Evolutionary conservation across 1,140 invertebrate genomes (phyloP), one percentile per base, ranked within the genome.

Genomic region (Lordiphosa mommai): DNA sequence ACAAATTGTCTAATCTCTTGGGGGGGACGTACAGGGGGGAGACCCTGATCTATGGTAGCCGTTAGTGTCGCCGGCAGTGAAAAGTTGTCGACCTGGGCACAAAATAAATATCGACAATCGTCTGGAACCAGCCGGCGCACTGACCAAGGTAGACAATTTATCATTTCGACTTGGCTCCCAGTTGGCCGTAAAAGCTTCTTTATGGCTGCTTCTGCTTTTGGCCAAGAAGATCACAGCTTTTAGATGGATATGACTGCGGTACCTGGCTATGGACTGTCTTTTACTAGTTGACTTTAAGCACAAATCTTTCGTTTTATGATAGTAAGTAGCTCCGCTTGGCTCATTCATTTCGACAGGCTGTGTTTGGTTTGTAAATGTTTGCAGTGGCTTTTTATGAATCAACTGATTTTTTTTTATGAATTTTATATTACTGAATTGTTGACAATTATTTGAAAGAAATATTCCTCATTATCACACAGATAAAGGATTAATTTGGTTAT

Each of bases 1-100:
- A 84, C 76, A 80, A 80, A 80, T 80, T 80, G 76, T 80, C 76
- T 82, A 80, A 80, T 82, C 76, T 72, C 38, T 44, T 61, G 61
- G 32, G 44, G 12, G 9, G 29, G 13, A 4, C 8, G 14, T 5
- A 32, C n/a, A 27, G 14, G 29, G 10, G 23, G 60, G 48, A 20
- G 48, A 61, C 59, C 23, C 64, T 65, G 63, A 63, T 79, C 73
- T 68, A 59, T 79, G 73, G 73, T 72, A 72, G 73, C 73, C 61
- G 63, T 51, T 72, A 49, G 72, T 76, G 60, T 61, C 70, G 64
- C 60, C 65, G 65, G 65, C 67, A 69, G 53, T 60, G 68, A 82
- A 63, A 73, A 65, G 59, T 80, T 79, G 68, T 72, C 73, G 73
- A 77, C 73, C 68, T 79, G 64, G 32, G n/a, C 36, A 32, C 52